Base-by-base conservation (phyloP, 1,140 invertebrate species). In the Tetraneura akinire region DNA sequence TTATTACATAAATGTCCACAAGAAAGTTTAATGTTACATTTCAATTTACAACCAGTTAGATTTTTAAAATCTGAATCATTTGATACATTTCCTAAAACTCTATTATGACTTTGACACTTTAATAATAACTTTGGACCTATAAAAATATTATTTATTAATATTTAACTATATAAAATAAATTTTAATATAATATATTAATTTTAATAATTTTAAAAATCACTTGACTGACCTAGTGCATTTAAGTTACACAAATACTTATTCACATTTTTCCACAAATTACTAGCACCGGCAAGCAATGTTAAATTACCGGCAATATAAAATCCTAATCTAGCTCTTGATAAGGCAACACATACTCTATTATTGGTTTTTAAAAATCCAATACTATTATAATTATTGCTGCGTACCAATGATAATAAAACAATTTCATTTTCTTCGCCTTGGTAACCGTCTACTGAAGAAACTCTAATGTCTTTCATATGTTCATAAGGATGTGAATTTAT, bases 351-450 rank as follows among this genome's bases (percentile, higher is more conserved):
- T 55, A 95, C 88, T 64, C 94, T 86, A 86, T 95, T 95, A 26
- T 71, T 47, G 11, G 74, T 81, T 13, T 55, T 55, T 60, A 96
- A 85, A 86, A 95, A 96, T 6, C 94, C 94, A 83, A 95, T 91
- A 51, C 87, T 89, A 16, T 87, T 86, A 3, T 90, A 86, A 4
- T 84, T 81, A 83, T 92, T 92, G 84, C 91, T 94, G 81, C 94
- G 87, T 0, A 96, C 94, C 1, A 96, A 86, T 0, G 94, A 96
- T 9, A 96, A 84, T 3, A 96, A 84, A 80, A 96, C 91, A 47
- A 96, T 94, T 82, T 94, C 90, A 49, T 90, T 92, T 85, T 96
- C 94, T 85, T 95, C 92, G 1, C 94, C 94, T 87, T 95, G 94
- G 84, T 89, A 95, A 84, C 93, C 94, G 84, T 96, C 94, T 2